Evolutionary conservation across 1,140 invertebrate genomes (phyloP).

Genomic region (Trigoniulus corallinus): DNA sequence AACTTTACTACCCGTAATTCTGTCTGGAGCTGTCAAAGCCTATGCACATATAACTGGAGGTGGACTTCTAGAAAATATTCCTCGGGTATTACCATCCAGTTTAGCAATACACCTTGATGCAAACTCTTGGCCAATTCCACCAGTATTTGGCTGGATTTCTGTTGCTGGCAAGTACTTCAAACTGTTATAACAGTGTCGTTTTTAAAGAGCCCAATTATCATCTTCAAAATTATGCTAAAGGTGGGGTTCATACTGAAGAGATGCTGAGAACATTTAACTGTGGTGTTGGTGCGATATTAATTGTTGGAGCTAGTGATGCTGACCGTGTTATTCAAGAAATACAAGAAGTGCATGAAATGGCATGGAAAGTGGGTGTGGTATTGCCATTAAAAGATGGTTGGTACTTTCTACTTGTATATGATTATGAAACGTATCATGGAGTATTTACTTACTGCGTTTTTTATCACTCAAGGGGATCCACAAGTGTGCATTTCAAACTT

Average conservation of each 20-base stretch:
- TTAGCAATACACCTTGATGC: constrained; percentile 54
- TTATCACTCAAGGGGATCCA: neutral
- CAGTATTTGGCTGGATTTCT: constrained; percentile 41
- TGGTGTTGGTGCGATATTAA: constrained; percentile 70
- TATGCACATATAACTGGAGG: constrained; percentile 88
- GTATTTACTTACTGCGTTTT: neutral
- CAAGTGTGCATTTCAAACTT: neutral
- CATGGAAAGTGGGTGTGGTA: neutral
- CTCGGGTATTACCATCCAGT: constrained; percentile 48
- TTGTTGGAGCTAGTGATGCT: constrained; percentile 43
- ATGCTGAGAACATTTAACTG: constrained; percentile 84
- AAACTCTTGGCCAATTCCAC: constrained; percentile 50
- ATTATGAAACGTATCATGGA: neutral
- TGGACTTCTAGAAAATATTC: constrained; percentile 81
- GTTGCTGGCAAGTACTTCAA: constrained; percentile 33
- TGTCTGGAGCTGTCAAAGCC: neutral
- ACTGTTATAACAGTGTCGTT: too few species aligned
- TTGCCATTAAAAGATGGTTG: neutral
- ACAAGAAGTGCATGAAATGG: too few species aligned
- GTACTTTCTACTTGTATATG: constrained; percentile 6
- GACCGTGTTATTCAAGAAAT: constrained; percentile 8
- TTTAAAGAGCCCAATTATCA: too few species aligned
- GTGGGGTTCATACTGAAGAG: constrained; percentile 51
- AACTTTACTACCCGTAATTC: neutral
- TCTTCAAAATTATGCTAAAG: too few species aligned